Percentiles rank a stretch among this genome's conserved stretches.
Conservation (phyloP, 2,113 vertebrate species). For the Ptilonorhynchus violaceus region DNA sequence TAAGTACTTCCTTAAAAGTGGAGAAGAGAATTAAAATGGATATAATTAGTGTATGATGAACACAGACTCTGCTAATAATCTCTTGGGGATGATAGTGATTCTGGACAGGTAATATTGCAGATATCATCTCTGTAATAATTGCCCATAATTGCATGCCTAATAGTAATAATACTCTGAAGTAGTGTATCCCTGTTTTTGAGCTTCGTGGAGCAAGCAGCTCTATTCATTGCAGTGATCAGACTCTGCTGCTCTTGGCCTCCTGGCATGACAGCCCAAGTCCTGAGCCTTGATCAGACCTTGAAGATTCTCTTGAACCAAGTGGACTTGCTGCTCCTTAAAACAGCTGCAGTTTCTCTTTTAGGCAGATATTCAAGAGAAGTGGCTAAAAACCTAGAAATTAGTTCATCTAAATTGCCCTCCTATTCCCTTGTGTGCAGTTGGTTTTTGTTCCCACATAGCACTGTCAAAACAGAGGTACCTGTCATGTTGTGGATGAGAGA, state of each 20-base stretch:
- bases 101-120: neutral
- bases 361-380: neutral
- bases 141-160: neutral
- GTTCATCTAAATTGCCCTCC: neutral
- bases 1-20: neutral
- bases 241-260: neutral
- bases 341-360: neutral
- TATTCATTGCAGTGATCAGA: neutral
- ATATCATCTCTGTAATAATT: neutral
- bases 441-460: neutral
- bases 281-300: neutral
- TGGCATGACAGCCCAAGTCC: neutral
- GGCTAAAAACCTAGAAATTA: fast-evolving
- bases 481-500: fast-evolving
- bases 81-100: neutral
- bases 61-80: neutral
- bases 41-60: neutral
- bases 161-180: neutral
- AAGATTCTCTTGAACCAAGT: neutral
- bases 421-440: neutral
- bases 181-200: neutral
- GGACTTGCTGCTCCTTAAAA: neutral
- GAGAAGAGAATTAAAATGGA: neutral
- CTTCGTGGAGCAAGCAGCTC: neutral
- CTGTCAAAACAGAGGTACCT: neutral